Percentiles rank a stretch among this genome's conserved stretches.
Conservation (phyloP, 2,888 invertebrate species). For the Eledona agricola region DNA sequence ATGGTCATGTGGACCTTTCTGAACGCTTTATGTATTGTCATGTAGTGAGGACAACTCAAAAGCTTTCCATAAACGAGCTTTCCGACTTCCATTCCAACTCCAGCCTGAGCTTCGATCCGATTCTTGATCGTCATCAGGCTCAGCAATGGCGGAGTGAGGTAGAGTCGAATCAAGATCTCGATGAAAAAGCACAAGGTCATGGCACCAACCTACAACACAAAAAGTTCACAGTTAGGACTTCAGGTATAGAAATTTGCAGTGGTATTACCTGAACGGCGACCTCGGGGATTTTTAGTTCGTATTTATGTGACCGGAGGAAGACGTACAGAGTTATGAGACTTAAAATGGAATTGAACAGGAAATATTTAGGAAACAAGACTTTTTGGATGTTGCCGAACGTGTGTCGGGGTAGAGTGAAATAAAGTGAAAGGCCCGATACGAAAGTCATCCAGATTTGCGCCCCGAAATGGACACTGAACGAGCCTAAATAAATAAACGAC, state of each 20-base stretch:
- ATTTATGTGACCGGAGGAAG: conserved; percentile 72
- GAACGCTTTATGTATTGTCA: conserved; percentile 78
- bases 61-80: conserved; percentile 75
- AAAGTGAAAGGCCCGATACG: conserved; percentile 85
- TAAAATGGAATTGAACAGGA: conserved; percentile 78
- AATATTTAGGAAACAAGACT: conserved; percentile 87
- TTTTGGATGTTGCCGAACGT: conserved; percentile 89
- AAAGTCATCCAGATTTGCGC: conserved; percentile 95
- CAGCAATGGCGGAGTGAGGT: conserved; percentile 78
- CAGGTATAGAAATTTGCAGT: no score
- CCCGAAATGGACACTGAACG: conserved; percentile 84
- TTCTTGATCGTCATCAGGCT: conserved; percentile 78
- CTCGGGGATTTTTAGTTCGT: conserved; percentile 61
- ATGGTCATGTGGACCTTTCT: conserved; percentile 79
- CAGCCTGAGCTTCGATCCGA: conserved; percentile 77
- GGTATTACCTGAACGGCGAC: conserved; percentile 66
- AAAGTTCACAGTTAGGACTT: conserved; percentile 7
- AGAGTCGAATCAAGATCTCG: conserved; percentile 78
- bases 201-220: conserved; percentile 73
- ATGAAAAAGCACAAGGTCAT: conserved; percentile 75
- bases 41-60: conserved; percentile 81
- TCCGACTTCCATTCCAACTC: conserved; percentile 82
- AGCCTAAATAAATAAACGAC: conserved; percentile 77
- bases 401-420: conserved; percentile 85
- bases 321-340: conserved; percentile 78